Evolutionary conservation across 2,113 vertebrate genomes (phyloP).

Genomic region (Heterotis niloticus): DNA sequence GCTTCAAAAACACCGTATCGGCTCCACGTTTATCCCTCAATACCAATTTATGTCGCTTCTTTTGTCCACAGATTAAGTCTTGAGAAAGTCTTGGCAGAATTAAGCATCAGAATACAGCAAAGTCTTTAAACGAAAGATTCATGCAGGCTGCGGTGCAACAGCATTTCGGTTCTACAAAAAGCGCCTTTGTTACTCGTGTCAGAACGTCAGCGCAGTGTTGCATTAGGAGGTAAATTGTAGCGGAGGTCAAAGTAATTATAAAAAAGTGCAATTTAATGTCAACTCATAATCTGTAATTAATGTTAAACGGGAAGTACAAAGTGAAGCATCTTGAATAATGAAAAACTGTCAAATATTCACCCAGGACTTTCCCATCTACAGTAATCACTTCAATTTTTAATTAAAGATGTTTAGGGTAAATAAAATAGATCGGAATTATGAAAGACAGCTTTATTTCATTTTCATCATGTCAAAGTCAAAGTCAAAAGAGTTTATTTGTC

Average conservation of each 20-base stretch:
- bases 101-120: neutral
- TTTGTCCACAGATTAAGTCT: conserved; percentile 12
- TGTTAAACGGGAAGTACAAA: too few relatives aligned
- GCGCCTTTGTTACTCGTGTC: neutral
- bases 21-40: neutral
- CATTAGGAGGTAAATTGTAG: neutral
- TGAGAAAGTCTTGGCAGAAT: neutral
- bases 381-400: too few relatives aligned
- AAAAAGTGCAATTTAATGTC: too few relatives aligned
- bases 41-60: neutral
- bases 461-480: too few relatives aligned
- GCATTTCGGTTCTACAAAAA: neutral
- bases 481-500: too few relatives aligned
- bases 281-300: too few relatives aligned
- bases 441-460: too few relatives aligned
- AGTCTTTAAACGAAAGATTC: neutral
- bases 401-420: too few relatives aligned
- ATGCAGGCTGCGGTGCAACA: neutral
- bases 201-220: neutral
- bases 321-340: too few relatives aligned
- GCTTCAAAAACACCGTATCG: neutral
- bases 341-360: too few relatives aligned
- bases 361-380: too few relatives aligned
- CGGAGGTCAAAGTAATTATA: neutral
- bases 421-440: too few relatives aligned